phyloP scores from a whole-genome alignment of 1,140 invertebrate species.

The Ephestia elutella region DNA sequence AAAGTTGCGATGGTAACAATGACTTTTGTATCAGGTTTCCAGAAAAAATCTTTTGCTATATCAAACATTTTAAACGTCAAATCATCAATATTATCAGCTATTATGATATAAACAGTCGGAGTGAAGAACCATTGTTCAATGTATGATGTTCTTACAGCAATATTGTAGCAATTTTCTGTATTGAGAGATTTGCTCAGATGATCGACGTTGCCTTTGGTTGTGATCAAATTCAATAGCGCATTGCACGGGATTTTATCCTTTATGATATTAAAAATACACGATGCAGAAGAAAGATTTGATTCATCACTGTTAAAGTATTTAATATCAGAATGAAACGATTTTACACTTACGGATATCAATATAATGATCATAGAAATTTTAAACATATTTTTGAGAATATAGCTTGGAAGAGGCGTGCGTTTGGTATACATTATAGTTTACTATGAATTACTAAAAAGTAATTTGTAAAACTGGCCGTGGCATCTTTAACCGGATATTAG shows the following conservation, averaged over 20 bases:
- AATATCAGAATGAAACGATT: background rate
- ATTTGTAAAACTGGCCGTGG: background rate
- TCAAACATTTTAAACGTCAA: slow-evolving; percentile 18
- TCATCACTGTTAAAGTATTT: background rate
- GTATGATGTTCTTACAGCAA: slow-evolving; percentile 21
- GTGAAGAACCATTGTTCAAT: slow-evolving; percentile 16
- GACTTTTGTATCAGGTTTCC: slow-evolving; percentile 34
- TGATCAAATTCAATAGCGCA: slow-evolving; percentile 14
- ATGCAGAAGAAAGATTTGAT: background rate
- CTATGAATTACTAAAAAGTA: background rate
- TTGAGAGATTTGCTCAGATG: slow-evolving; percentile 13
- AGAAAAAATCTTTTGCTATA: slow-evolving; percentile 28
- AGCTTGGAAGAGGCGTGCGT: background rate
- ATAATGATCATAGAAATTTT: background rate
- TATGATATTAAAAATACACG: slow-evolving; percentile 5
- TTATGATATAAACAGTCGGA: slow-evolving; percentile 29
- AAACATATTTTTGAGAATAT: background rate
- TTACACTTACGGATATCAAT: background rate
- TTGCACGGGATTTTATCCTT: slow-evolving; percentile 15
- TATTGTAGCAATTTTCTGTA: slow-evolving; percentile 18
- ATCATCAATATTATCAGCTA: slow-evolving; percentile 17
- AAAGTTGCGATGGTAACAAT: slow-evolving; percentile 22
- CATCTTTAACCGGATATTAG: background rate
- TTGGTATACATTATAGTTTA: background rate
- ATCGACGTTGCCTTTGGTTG: slow-evolving; percentile 9